Base-by-base conservation (phyloP, 2,797 vertebrate genomes). In the Atherinosoma microstoma region DNA sequence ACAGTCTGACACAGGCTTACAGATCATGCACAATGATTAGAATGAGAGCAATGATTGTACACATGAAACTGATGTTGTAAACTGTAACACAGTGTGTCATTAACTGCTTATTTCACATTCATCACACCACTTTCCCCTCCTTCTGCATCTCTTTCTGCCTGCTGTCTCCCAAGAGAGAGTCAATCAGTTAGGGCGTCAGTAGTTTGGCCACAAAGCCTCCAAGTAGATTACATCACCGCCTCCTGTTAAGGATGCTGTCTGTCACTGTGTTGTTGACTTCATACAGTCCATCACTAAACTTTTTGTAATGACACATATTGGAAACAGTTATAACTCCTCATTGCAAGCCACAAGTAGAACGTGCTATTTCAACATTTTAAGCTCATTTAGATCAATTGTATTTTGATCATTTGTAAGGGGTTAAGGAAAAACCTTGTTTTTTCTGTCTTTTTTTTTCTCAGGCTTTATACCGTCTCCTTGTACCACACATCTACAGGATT, bases 171-270 rank as follows among this genome's bases (percentile, higher is more conserved):
- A 58, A n/a, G 78, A 83, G 87, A 67, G 65, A 74, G 51, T 73
- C 85, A 90, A 87, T 90, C 89, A 91, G 76, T 2, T 70, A 80
- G 83, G 89, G 84, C 73, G 79, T 89, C 86, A 76, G 84, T 84
- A 86, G 79, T 90, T 90, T 88, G 32, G 24, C 87, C 86, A 67
- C 83, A 82, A 85, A 90, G 58, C 78, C 88, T 87, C 73, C 58
- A 22, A 84, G 87, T 84, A 80, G 71, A 91, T 91, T 84, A 92
- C 91, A 90, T 93, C 91, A 90, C 72, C 47, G 16, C 73, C 85
- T 85, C 80, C 16, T 70, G 73, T 80, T 86, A 88, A 84, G 36
- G 63, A 70, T 11, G 68, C 78, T 70, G 80, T 80, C 84, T 82
- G 87, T 92, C 90, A 90, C 75, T 75, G 10, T 74, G 75, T 58